phyloP scores from a whole-genome alignment of 1,140 invertebrate genomes.

The Saxidomus purpurata region DNA sequence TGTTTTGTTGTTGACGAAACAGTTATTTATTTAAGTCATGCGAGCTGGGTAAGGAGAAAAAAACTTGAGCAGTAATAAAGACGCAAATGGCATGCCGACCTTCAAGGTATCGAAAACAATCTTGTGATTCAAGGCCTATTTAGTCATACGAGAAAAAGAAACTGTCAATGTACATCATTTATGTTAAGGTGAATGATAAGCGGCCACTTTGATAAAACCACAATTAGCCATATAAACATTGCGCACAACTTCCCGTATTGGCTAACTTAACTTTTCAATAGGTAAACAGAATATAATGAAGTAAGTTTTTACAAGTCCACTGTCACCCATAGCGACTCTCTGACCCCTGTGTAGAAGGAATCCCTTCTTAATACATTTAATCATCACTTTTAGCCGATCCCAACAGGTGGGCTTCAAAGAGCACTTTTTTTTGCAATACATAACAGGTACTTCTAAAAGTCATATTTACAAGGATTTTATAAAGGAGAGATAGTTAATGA shows the following conservation, averaged over 20 bases:
- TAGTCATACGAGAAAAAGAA: too few relatives aligned
- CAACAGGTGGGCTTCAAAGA: constrained; percentile 16
- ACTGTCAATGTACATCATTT: too few relatives aligned
- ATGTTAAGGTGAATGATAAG: neutral
- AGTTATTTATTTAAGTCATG: constrained; percentile 3
- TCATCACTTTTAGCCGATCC: neutral
- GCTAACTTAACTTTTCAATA: constrained; percentile 18
- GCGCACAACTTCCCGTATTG: neutral
- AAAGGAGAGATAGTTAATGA: neutral
- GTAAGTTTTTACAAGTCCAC: neutral
- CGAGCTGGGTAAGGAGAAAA: neutral
- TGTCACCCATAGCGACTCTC: neutral
- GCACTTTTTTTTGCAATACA: neutral
- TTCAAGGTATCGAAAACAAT: too few relatives aligned
- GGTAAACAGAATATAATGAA: neutral
- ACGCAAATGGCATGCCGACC: too few relatives aligned
- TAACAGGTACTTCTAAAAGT: constrained; percentile 25
- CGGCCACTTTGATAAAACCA: neutral
- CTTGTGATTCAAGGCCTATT: too few relatives aligned
- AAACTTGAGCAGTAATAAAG: neutral
- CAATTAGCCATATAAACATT: neutral
- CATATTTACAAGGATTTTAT: constrained; percentile 42
- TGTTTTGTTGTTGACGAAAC: neutral
- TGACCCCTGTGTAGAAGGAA: neutral
- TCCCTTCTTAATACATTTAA: constrained; percentile 13